These are phyloP conservation scores for Neodon shergylaensis DNA, from an alignment of 2,113 vertebrate genomes.

Conservation along the genomic window DNA sequence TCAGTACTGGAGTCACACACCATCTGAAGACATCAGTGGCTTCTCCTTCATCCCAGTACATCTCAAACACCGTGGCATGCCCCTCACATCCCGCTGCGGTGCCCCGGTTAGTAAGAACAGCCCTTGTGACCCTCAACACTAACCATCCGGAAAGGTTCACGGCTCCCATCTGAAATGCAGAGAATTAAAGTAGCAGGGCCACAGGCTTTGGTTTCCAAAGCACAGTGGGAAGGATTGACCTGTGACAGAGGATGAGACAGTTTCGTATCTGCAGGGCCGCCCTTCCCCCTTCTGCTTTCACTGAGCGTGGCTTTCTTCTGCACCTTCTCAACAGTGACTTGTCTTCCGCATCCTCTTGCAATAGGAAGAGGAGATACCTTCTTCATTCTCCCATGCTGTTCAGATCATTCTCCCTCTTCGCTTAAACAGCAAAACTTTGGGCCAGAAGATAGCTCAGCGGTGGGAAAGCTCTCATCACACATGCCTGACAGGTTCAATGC, in stretches of 20 bases:
- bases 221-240: background rate
- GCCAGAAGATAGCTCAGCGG: background rate
- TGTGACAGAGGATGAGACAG: background rate
- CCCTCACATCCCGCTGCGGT: background rate
- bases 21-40: background rate
- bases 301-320: background rate
- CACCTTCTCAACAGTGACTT: background rate
- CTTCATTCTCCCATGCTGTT: background rate
- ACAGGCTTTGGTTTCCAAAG: background rate
- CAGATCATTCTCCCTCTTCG: background rate
- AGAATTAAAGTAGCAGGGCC: background rate
- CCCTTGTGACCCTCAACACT: background rate
- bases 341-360: background rate
- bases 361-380: background rate
- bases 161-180: background rate
- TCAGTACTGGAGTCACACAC: background rate
- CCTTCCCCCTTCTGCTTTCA: background rate
- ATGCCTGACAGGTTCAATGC: background rate
- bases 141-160: background rate
- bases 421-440: background rate
- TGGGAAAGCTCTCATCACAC: no score
- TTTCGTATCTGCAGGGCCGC: rapidly evolving
- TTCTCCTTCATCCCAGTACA: background rate
- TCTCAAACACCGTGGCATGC: background rate
- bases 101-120: background rate